phyloP scores from a whole-genome alignment of 2,888 invertebrate species.

The Drosophila nr. perissopoda region DNA sequence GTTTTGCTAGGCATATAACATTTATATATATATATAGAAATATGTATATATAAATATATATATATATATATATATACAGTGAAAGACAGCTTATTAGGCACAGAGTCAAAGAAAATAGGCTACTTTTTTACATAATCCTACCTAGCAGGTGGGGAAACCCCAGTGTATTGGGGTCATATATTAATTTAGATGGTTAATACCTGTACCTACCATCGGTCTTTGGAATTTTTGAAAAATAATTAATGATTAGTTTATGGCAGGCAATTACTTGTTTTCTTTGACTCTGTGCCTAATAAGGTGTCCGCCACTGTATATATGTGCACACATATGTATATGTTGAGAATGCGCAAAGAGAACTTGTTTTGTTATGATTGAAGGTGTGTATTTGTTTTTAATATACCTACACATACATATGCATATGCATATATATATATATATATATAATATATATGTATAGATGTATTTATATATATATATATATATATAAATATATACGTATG shows the following conservation, averaged over 20 bases:
- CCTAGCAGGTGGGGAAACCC: too few species aligned
- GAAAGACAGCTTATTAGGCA: too few species aligned
- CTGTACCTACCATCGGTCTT: too few species aligned
- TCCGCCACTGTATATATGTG: too few species aligned
- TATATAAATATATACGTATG: slow-evolving; percentile 24
- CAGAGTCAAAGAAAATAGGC: too few species aligned
- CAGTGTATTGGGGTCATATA: too few species aligned
- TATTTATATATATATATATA: slow-evolving; percentile 32
- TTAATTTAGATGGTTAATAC: too few species aligned
- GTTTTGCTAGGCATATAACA: slow-evolving; percentile 61
- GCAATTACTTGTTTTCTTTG: too few species aligned
- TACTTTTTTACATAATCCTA: too few species aligned
- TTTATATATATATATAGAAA: slow-evolving; percentile 33
- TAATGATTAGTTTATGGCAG: too few species aligned
- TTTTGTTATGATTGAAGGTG: slow-evolving; percentile 60
- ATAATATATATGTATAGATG: slow-evolving; percentile 36
- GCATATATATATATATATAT: slow-evolving; percentile 32
- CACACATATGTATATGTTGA: slow-evolving; percentile 35
- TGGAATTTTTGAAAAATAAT: too few species aligned
- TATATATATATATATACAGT: slow-evolving; percentile 38
- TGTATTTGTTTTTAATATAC: slow-evolving; percentile 33
- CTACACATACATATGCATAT: slow-evolving; percentile 36
- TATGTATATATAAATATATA: slow-evolving; percentile 34
- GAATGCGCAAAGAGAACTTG: slow-evolving; percentile 46
- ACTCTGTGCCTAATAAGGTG: too few species aligned